Base-by-base conservation (phyloP, 2,797 vertebrate genomes). In the Meriones psammophilus region DNA sequence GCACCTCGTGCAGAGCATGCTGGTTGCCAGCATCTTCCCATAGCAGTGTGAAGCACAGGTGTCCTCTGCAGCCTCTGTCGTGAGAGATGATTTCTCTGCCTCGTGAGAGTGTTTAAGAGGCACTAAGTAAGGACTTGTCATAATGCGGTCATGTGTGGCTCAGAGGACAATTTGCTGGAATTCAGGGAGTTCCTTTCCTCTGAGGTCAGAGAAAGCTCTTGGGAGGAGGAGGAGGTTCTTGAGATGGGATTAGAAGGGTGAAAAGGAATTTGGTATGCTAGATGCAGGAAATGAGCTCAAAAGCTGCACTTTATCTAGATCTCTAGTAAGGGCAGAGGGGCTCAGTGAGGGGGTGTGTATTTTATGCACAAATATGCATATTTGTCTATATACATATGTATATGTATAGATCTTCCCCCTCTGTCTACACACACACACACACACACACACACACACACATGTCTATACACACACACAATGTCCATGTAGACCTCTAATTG, bases 181-280 rank as follows among this genome's bases (percentile, higher is more conserved):
- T 71, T 79, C 89, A 10, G 46, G 26, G n/a, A 46, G 30, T 56
- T 60, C 2, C 4, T 86, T 78, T 91, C 24, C 69, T 91, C 56
- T 0, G 36, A 91, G 54, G 46, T 66, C 62, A 66, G 56, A 33
- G 26, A 81, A 88, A 42, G 4, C 56, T 86, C 60, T 58, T 68
- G 46, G 56, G 42, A 42, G 42, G 42, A 42, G 42, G 54, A 87
- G n/a, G 39, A 95, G 46, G 6, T 30, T 89, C 68, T 81, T 54
- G 78, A 42, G 64, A 54, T 30, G 81, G 50, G 12, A 36, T 94
- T 94, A 91, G 78, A 79, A 60, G 79, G 54, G 42, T 56, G 33
- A 20, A 76, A 80, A 92, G 83, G 76, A 20, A 42, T 74, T 95
- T 56, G 42, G 58, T 66, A 42, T 74, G 24, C 46, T 64, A n/a